Evolutionary conservation across 2,113 vertebrate species (phyloP).

Genomic region (Bufo bufo): DNA sequence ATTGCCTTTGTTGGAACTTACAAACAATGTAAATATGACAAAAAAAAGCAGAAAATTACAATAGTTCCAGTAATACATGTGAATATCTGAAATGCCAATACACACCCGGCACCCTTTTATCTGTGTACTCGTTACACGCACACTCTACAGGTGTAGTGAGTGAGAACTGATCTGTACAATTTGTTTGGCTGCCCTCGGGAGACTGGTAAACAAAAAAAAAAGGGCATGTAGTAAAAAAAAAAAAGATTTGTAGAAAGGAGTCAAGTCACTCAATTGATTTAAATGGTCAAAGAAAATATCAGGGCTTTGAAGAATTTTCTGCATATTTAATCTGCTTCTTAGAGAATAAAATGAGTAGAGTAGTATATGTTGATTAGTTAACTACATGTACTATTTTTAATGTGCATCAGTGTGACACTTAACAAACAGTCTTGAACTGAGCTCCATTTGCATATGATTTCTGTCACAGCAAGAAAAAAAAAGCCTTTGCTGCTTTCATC

Average conservation of each 20-base stretch:
- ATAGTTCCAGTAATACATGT: neutral
- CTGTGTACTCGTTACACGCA: neutral
- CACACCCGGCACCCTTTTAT: neutral
- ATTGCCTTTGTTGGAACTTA: too few species aligned
- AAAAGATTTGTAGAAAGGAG: slow-evolving; percentile 29
- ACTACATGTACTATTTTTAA: slow-evolving; percentile 69
- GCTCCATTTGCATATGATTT: slow-evolving; percentile 74
- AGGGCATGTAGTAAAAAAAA: slow-evolving; percentile 52
- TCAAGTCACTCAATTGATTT: slow-evolving; percentile 55
- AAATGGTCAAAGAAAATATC: slow-evolving; percentile 56
- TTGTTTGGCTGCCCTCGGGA: slow-evolving; percentile 57
- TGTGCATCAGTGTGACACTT: slow-evolving; percentile 69
- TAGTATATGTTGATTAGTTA: slow-evolving; percentile 70
- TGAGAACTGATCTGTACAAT: slow-evolving; percentile 52
- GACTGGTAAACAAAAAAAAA: slow-evolving; percentile 55
- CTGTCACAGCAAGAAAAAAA: slow-evolving; percentile 69
- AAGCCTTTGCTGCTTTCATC: slow-evolving; percentile 69
- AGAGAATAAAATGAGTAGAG: slow-evolving; percentile 72
- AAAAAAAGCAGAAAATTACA: neutral
- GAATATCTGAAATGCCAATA: slow-evolving; percentile 27
- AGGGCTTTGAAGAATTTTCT: slow-evolving; percentile 54
- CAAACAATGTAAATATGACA: neutral
- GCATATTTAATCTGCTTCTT: slow-evolving; percentile 63
- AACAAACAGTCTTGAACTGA: slow-evolving; percentile 74
- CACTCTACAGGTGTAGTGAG: slow-evolving; percentile 31